phyloP scores from a whole-genome alignment of 2,797 vertebrate genomes.

The Myotis findleyi region DNA sequence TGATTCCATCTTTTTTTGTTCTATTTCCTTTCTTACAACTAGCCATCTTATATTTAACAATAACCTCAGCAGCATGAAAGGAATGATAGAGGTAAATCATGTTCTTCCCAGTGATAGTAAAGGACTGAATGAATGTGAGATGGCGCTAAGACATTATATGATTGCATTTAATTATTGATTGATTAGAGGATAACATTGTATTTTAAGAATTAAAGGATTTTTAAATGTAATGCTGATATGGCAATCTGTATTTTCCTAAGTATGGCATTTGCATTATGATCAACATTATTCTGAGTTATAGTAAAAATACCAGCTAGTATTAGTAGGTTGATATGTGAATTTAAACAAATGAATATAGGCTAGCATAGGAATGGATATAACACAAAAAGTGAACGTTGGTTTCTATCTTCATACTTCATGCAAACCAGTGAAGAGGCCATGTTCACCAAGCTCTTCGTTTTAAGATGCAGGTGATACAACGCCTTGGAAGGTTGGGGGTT shows the following conservation, averaged over 20 bases:
- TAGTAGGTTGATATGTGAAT: neutral
- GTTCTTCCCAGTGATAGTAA: neutral
- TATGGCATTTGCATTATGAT: neutral
- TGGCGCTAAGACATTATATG: neutral
- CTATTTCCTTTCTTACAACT: neutral
- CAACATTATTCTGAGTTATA: neutral
- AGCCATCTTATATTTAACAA: neutral
- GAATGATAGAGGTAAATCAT: neutral
- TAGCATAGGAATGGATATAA: neutral
- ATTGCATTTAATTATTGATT: neutral
- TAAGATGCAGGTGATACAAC: neutral
- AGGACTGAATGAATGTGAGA: neutral
- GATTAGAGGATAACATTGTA: neutral
- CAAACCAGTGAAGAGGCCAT: neutral
- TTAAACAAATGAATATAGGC: neutral
- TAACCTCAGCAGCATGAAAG: neutral
- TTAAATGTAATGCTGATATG: constrained; percentile 4
- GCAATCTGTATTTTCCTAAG: neutral
- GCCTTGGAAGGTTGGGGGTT: neutral
- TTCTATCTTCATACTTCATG: neutral
- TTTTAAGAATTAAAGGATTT: constrained; percentile 41
- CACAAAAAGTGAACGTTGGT: neutral
- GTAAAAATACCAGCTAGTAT: neutral
- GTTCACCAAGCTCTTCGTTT: neutral
- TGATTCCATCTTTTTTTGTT: neutral